These are phyloP conservation scores for Nibea albiflora DNA, from an alignment of 2,113 vertebrate genomes.

Conservation along the genomic window DNA sequence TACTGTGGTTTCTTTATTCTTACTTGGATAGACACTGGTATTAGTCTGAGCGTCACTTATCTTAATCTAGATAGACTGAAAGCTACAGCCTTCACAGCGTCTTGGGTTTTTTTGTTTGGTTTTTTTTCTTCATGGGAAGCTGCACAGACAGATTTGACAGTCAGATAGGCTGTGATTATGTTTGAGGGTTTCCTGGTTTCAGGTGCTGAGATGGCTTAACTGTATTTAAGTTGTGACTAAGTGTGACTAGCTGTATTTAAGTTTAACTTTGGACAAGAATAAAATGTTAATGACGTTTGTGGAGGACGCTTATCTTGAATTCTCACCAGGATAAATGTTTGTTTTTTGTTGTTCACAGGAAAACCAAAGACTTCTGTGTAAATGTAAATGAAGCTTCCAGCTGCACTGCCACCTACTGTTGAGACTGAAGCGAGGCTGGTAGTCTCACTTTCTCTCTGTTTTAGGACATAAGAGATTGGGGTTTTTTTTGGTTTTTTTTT, in stretches of 20 bases:
- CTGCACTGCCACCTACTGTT: conserved; percentile 41
- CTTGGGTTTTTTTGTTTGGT: no score
- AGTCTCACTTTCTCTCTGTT: neutral
- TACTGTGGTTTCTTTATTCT: conserved; percentile 6
- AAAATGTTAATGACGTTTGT: neutral
- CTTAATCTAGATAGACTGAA: neutral
- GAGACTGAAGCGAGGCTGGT: neutral
- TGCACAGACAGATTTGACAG: conserved; percentile 37
- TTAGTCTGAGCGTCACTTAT: neutral
- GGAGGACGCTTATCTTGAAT: no score
- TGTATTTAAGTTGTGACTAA: conserved; percentile 12
- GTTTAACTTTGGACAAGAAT: neutral
- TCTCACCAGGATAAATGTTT: neutral
- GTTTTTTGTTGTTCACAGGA: no score
- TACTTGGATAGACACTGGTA: neutral
- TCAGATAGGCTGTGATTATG: conserved; percentile 37
- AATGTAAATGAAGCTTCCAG: neutral
- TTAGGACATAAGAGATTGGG: neutral
- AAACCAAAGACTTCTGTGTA: neutral
- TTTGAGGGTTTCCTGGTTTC: conserved; percentile 61
- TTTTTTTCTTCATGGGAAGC: neutral
- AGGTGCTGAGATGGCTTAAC: conserved; percentile 18
- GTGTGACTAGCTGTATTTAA: no score
- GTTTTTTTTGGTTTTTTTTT: no score
- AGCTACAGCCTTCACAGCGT: neutral